phyloP scores from a whole-genome alignment of 2,113 vertebrate species.

The Poeciliopsis occidentalis region DNA sequence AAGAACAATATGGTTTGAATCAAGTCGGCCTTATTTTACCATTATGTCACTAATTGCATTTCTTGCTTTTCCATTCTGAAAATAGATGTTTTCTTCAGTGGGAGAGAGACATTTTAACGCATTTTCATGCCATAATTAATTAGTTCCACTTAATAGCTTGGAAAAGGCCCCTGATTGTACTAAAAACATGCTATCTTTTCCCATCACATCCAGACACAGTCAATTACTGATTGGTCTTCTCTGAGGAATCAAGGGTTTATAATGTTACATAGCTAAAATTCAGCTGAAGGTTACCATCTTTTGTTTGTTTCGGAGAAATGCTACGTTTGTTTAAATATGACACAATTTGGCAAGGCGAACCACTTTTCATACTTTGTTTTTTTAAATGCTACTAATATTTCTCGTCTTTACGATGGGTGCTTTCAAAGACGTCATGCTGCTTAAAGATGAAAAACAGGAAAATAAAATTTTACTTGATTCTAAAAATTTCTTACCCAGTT shows the following conservation, averaged over 20 bases:
- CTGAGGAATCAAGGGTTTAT: conserved; percentile 14
- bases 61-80: conserved; percentile 74
- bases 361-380: background rate
- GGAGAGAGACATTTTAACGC: conserved; percentile 64
- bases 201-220: conserved; percentile 56
- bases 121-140: conserved; percentile 79
- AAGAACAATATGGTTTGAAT: conserved; percentile 73
- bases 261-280: conserved; percentile 7
- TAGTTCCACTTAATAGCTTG: conserved; percentile 75
- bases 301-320: background rate
- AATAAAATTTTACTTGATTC: background rate
- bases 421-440: background rate
- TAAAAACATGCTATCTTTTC: conserved; percentile 57
- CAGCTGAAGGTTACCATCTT: conserved; percentile 15
- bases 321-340: background rate
- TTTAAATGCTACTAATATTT: background rate
- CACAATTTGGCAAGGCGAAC: background rate
- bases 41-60: conserved; percentile 78
- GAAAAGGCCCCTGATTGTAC: conserved; percentile 70
- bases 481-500: too few species aligned
- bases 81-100: conserved; percentile 63
- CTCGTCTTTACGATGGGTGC: background rate
- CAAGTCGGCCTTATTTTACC: conserved; percentile 63
- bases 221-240: conserved; percentile 48
- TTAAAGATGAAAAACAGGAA: background rate